Conservation (phyloP, 2,888 invertebrate genomes). For the Apantesis nais region DNA sequence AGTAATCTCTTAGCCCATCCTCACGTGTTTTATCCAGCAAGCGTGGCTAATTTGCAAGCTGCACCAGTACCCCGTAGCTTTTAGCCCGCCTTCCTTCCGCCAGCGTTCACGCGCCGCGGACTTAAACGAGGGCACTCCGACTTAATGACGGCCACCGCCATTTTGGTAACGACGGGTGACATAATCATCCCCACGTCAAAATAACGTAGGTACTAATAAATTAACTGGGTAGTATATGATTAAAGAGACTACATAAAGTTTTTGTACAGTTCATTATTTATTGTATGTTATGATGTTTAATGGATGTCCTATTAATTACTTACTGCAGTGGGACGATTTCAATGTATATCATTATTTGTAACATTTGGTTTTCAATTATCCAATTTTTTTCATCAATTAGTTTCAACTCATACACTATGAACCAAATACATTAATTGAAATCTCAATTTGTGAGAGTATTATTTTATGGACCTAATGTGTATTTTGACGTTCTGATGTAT, state of each 20-base stretch:
- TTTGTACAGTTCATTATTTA: neutral
- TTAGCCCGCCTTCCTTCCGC: slow-evolving; percentile 78
- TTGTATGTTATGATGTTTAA: neutral
- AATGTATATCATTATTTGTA: too few species aligned
- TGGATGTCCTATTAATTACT: neutral
- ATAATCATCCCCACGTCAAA: slow-evolving; percentile 50
- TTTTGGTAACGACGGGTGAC: slow-evolving; percentile 70
- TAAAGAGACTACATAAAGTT: neutral
- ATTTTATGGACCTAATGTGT: slow-evolving; percentile 22
- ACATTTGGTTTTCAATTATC: too few species aligned
- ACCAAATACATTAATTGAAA: neutral
- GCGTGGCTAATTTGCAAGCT: slow-evolving; percentile 78
- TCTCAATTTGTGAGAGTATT: neutral
- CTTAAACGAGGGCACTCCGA: slow-evolving; percentile 78
- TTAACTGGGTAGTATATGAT: too few species aligned
- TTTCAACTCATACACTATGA: neutral
- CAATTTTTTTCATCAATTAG: too few species aligned
- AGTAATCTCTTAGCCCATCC: slow-evolving; percentile 73
- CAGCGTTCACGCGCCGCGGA: slow-evolving; percentile 72
- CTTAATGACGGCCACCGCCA: slow-evolving; percentile 78
- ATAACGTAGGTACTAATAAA: too few species aligned
- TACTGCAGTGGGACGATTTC: neutral
- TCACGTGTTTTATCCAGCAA: slow-evolving; percentile 71
- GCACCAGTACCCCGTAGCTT: slow-evolving; percentile 70
- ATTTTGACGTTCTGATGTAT: slow-evolving; percentile 54